Evolutionary conservation across 2,888 invertebrate species (phyloP).

Genomic region (Oxycera nigricornis): DNA sequence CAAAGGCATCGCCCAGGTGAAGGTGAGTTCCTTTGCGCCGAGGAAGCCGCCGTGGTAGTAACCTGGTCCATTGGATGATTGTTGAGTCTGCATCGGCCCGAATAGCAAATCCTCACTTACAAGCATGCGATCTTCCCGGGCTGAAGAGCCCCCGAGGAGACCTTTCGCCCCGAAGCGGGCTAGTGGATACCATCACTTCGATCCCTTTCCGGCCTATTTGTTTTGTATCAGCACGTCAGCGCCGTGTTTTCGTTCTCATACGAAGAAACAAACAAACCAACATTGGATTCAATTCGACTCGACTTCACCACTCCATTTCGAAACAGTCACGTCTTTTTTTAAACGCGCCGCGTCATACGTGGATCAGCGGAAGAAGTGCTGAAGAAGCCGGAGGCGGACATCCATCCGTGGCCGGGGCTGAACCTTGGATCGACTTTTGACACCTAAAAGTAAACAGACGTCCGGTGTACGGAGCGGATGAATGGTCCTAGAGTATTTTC

Average conservation of each 20-base stretch:
- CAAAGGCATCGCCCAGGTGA: slow-evolving; percentile 10
- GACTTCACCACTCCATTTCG: slow-evolving; percentile 21
- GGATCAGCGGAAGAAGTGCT: neutral
- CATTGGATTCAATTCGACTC: neutral
- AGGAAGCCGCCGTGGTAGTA: neutral
- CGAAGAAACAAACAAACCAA: slow-evolving; percentile 29
- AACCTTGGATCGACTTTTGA: slow-evolving; percentile 22
- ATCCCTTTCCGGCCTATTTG: slow-evolving; percentile 18
- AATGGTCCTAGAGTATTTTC: neutral
- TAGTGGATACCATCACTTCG: neutral
- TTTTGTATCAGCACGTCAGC: slow-evolving; percentile 30
- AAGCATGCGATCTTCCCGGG: neutral
- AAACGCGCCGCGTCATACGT: neutral
- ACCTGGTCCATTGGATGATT: neutral
- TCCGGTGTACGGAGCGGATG: neutral
- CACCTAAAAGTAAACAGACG: slow-evolving; percentile 13
- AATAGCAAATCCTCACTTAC: neutral
- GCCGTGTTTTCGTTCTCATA: slow-evolving; percentile 16
- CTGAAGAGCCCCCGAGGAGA: neutral
- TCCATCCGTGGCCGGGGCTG: neutral
- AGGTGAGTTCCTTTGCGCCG: neutral
- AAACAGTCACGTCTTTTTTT: slow-evolving; percentile 34
- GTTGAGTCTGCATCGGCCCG: neutral
- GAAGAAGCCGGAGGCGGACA: neutral
- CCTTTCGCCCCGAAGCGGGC: neutral